Percentiles rank a stretch among this genome's conserved stretches.
These are phyloP conservation scores for Choristoneura fumiferana DNA, from an alignment of 1,140 invertebrate genomes.

Conservation along the genomic window DNA sequence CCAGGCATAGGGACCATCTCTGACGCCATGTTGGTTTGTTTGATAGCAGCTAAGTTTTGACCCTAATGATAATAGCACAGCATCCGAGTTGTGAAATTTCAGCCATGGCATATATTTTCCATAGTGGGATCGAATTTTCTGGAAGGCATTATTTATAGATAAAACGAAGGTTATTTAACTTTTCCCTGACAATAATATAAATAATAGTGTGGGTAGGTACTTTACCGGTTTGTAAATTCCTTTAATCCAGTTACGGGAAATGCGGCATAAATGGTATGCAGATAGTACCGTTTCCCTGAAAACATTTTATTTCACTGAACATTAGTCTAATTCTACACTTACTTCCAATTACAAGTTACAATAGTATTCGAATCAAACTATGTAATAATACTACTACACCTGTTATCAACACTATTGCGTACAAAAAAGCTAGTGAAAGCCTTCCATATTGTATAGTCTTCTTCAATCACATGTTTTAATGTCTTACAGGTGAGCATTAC, in stretches of 20 bases:
- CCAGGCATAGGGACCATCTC: constrained; percentile 38
- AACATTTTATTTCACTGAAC: constrained; percentile 3
- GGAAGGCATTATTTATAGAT: constrained; percentile 13
- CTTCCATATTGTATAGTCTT: constrained; percentile 53
- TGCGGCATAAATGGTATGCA: constrained; percentile 49
- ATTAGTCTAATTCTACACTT: too few species aligned
- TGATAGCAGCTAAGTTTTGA: constrained; percentile 47
- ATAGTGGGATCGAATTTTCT: constrained; percentile 49
- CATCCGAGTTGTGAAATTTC: constrained; percentile 41
- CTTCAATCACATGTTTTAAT: constrained; percentile 43
- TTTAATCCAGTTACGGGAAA: constrained; percentile 60
- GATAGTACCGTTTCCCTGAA: constrained; percentile 29
- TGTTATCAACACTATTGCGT: constrained; percentile 28
- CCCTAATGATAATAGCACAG: constrained; percentile 46
- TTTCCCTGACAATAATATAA: too few species aligned
- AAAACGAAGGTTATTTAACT: too few species aligned
- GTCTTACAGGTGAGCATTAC: constrained; percentile 58
- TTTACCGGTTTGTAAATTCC: constrained; percentile 56
- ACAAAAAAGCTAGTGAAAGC: constrained; percentile 38
- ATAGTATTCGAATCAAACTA: too few species aligned
- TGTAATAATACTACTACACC: constrained; percentile 34
- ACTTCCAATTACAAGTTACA: too few species aligned
- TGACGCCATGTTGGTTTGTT: constrained; percentile 37
- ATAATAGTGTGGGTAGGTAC: neutral
- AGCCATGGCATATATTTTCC: constrained; percentile 69